Evolutionary conservation across 2,113 vertebrate genomes (phyloP).

Genomic region (Pomatostomus ruficeps): DNA sequence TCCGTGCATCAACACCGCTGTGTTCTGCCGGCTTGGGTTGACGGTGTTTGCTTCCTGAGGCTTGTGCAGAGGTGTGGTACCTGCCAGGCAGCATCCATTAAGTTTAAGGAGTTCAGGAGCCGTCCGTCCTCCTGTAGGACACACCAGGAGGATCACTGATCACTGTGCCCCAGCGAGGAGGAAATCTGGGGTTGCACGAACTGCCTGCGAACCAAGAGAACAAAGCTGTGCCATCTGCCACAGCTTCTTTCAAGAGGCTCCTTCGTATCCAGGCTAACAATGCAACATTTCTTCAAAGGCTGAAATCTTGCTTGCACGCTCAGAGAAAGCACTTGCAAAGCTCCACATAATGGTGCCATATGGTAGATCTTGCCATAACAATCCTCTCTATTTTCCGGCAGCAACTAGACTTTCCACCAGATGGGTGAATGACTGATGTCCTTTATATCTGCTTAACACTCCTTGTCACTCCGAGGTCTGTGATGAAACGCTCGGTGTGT

Average conservation of each 20-base stretch:
- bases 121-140: accelerated
- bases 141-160: neutral
- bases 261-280: slow-evolving; percentile 14
- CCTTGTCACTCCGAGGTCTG: neutral
- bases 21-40: accelerated
- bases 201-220: neutral
- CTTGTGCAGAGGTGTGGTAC: accelerated
- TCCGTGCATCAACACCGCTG: accelerated
- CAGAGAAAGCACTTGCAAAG: slow-evolving; percentile 42
- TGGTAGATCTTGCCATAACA: slow-evolving; percentile 43
- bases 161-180: neutral
- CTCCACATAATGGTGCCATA: slow-evolving; percentile 43
- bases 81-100: neutral
- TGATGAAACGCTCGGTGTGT: neutral
- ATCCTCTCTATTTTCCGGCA: slow-evolving; percentile 29
- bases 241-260: slow-evolving; percentile 39
- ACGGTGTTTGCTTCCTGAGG: neutral
- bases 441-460: slow-evolving; percentile 38
- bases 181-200: neutral
- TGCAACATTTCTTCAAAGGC: slow-evolving; percentile 18
- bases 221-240: slow-evolving; percentile 62
- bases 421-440: slow-evolving; percentile 34
- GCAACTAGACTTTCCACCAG: slow-evolving; percentile 25
- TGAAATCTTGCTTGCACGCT: slow-evolving; percentile 16
- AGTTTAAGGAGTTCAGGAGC: neutral